These are phyloP conservation scores for Cyrtorhinus lividipennis DNA, from an alignment of 1,140 invertebrate species.

Conservation along the genomic window DNA sequence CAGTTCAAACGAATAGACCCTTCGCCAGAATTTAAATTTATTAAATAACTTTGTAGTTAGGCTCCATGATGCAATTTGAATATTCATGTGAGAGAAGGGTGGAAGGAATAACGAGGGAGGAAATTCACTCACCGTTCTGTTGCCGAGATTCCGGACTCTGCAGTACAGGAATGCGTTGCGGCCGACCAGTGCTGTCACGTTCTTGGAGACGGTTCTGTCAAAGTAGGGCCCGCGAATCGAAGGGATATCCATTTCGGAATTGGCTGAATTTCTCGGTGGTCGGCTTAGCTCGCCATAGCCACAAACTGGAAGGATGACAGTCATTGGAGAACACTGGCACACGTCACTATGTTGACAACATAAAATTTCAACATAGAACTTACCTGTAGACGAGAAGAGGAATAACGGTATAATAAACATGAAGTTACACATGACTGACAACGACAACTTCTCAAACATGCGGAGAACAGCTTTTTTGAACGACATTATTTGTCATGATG, in stretches of 20 bases:
- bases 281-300: background rate
- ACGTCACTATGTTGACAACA: background rate
- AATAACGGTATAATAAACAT: slow-evolving; percentile 1
- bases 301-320: background rate
- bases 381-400: slow-evolving; percentile 6
- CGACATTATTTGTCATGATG: background rate
- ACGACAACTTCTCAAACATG: background rate
- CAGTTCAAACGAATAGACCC: too few relatives aligned
- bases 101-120: background rate
- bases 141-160: slow-evolving; percentile 60
- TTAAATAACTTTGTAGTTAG: background rate
- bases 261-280: background rate
- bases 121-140: slow-evolving; percentile 50
- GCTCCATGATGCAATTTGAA: background rate
- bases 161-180: slow-evolving; percentile 64
- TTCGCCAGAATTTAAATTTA: too few relatives aligned
- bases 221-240: slow-evolving; percentile 47
- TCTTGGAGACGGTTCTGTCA: slow-evolving; percentile 53
- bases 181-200: slow-evolving; percentile 63
- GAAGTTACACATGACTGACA: background rate
- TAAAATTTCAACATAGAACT: background rate
- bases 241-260: slow-evolving; percentile 18
- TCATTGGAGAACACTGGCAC: background rate
- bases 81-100: background rate
- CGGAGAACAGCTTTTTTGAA: background rate